Percentiles rank a stretch among this genome's conserved stretches.
Evolutionary conservation across 2,113 vertebrate genomes (phyloP).

Genomic region (Conger conger): DNA sequence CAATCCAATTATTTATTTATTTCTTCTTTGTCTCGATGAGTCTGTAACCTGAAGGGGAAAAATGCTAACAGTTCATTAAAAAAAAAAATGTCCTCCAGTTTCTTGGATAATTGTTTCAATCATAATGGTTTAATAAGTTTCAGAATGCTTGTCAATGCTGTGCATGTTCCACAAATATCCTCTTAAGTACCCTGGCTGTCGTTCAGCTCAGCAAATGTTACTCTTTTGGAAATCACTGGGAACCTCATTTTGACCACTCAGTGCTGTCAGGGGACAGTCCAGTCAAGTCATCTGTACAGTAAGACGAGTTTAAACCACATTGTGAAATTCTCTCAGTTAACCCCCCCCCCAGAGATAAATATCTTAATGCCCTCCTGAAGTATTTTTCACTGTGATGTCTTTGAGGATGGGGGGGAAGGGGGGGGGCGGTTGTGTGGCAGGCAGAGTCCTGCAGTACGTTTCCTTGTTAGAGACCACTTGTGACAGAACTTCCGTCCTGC

Average conservation of each 20-base stretch:
- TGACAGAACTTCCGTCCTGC: slow-evolving; percentile 3
- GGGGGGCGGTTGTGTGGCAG: background rate
- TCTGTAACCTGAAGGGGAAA: background rate
- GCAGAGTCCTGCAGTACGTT: background rate
- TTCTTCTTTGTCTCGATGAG: background rate
- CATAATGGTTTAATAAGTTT: background rate
- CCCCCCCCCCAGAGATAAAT: no score
- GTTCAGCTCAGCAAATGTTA: no score
- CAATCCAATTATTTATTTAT: no score
- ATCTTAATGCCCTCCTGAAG: no score
- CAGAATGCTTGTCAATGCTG: background rate
- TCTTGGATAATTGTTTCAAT: background rate
- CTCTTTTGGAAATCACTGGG: no score
- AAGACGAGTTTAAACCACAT: no score
- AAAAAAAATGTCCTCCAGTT: background rate
- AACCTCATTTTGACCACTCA: background rate
- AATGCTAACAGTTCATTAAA: no score
- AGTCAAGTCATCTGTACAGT: no score
- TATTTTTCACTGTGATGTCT: no score
- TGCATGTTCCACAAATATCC: background rate
- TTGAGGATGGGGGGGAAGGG: background rate
- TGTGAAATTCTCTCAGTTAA: no score
- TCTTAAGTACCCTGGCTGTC: background rate
- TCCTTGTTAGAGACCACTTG: background rate
- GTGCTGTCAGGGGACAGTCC: background rate